Conservation (phyloP, 2,888 invertebrate species). For the Noctuana brunneofusca region DNA sequence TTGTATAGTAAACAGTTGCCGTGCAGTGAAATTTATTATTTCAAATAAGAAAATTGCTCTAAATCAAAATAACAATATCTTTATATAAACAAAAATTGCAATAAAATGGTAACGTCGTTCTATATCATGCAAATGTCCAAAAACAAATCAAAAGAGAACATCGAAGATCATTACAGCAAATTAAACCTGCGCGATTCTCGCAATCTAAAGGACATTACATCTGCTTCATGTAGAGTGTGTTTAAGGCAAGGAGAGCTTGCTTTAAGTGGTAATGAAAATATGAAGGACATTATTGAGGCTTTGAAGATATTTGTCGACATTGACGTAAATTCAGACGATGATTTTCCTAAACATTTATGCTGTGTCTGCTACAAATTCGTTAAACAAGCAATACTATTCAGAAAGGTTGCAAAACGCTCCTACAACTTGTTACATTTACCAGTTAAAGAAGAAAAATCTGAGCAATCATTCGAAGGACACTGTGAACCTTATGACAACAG, state of each 20-base stretch:
- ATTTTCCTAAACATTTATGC: conserved; percentile 60
- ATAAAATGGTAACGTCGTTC: conserved; percentile 47
- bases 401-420: conserved; percentile 56
- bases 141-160: conserved; percentile 35
- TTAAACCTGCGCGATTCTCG: conserved; percentile 25
- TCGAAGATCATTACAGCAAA: conserved; percentile 39
- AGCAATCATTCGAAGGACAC: conserved; percentile 28
- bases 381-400: conserved; percentile 56
- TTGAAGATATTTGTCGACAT: conserved; percentile 54
- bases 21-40: no score
- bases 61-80: no score
- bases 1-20: no score
- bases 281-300: conserved; percentile 51
- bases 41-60: no score
- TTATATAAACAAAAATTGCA: background rate
- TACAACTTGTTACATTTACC: conserved; percentile 52
- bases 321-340: conserved; percentile 51
- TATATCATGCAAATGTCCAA: conserved; percentile 45
- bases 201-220: conserved; percentile 21
- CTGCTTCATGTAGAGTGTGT: conserved; percentile 59
- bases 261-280: conserved; percentile 47
- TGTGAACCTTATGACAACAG: conserved; percentile 19
- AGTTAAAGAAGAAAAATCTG: conserved; percentile 37
- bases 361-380: conserved; percentile 57
- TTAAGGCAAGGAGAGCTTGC: conserved; percentile 53